phyloP scores from a whole-genome alignment of 2,113 vertebrate species.

The Poicephalus meyeri region DNA sequence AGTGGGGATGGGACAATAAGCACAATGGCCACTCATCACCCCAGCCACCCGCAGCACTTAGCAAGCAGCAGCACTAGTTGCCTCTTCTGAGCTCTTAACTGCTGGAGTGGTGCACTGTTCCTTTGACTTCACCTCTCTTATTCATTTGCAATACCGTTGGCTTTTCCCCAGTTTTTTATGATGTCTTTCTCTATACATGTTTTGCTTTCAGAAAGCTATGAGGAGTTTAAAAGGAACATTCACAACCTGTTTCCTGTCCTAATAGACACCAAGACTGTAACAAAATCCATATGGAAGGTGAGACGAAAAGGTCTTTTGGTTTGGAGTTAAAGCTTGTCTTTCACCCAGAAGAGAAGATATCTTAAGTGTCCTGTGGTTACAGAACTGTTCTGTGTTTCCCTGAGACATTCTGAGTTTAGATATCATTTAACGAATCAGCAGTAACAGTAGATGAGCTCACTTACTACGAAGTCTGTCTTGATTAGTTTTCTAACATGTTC shows the following conservation, averaged over 20 bases:
- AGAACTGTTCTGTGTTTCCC: not conserved
- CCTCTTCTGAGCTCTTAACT: not conserved
- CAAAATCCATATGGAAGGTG: slow-evolving; percentile 75
- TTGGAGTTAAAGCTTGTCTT: not conserved
- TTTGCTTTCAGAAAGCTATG: slow-evolving; percentile 73
- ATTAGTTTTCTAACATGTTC: not conserved
- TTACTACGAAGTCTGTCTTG: not conserved
- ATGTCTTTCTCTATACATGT: not conserved
- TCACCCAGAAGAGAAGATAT: not conserved
- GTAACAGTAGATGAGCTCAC: not conserved
- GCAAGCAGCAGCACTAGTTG: not conserved
- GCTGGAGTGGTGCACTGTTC: rapidly evolving
- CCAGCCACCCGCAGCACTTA: not conserved
- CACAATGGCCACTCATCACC: not conserved
- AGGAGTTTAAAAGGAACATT: slow-evolving; percentile 78
- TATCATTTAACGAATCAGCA: not conserved
- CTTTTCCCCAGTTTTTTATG: not conserved
- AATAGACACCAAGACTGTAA: slow-evolving; percentile 77
- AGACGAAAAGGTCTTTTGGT: not conserved
- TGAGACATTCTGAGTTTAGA: not conserved
- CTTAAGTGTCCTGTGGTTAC: not conserved
- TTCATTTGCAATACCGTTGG: not conserved
- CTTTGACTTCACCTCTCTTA: not conserved
- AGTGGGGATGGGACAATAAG: not conserved
- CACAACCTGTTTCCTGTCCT: slow-evolving; percentile 76